Evolutionary conservation across 2,797 vertebrate species (phyloP).

Genomic region (Rousettus madagascariensis): DNA sequence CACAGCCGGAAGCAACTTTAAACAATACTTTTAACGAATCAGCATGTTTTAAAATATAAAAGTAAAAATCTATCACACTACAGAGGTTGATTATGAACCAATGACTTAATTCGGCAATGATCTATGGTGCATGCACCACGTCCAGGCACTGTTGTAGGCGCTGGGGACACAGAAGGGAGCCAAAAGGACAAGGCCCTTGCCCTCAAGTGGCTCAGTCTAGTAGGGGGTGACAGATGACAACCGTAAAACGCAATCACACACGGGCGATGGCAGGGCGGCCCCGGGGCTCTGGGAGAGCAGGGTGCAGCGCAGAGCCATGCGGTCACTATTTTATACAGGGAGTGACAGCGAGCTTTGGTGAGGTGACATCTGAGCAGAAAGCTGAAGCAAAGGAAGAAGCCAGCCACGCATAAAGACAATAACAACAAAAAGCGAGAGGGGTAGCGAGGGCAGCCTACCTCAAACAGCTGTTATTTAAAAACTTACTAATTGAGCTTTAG

Average conservation of each 20-base stretch:
- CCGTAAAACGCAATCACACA: neutral
- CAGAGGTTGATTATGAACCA: neutral
- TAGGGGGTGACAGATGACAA: neutral
- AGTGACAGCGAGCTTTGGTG: neutral
- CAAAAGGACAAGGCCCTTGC: neutral
- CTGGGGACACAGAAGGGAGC: neutral
- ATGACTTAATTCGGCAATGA: neutral
- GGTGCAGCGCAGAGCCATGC: neutral
- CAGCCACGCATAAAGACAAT: neutral
- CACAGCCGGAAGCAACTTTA: neutral
- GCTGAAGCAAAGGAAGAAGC: neutral
- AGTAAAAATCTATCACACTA: neutral
- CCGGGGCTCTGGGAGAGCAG: neutral
- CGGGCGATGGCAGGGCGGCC: neutral
- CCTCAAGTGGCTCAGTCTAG: neutral
- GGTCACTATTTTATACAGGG: neutral
- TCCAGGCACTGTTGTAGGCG: neutral
- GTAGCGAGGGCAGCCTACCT: neutral
- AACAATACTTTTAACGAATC: neutral
- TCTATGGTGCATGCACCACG: neutral
- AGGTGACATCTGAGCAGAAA: conserved; percentile 31
- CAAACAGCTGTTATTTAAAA: conserved; percentile 32
- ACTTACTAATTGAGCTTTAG: neutral
- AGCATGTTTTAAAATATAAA: conserved; percentile 1
- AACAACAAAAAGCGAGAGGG: neutral